These are phyloP conservation scores for Drosophila lowei DNA, from an alignment of 1,140 invertebrate genomes.

Conservation along the genomic window DNA sequence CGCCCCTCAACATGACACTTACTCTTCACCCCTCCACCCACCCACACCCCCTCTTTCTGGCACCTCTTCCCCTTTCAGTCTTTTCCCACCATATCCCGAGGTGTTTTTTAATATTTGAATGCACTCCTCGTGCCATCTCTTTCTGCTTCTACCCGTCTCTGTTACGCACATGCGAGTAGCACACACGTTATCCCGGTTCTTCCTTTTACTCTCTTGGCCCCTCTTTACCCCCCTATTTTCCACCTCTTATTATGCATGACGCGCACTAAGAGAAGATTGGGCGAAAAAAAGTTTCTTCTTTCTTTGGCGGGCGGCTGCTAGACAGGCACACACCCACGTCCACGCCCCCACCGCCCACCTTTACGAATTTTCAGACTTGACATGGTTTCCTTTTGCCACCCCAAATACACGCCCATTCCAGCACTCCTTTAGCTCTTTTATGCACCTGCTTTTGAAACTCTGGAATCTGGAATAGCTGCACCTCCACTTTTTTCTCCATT, in stretches of 20 bases:
- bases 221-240: conserved; percentile 24
- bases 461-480: conserved; percentile 23
- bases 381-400: conserved; percentile 62
- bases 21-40: no score
- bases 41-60: neutral
- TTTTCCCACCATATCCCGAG: conserved; percentile 35
- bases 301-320: conserved; percentile 45
- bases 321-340: conserved; percentile 20
- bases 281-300: conserved; percentile 59
- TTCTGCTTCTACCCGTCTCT: neutral
- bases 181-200: neutral
- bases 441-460: neutral
- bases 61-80: neutral
- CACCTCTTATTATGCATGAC: conserved; percentile 56
- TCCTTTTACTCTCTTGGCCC: conserved; percentile 16
- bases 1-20: conserved; percentile 4
- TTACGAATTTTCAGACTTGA: conserved; percentile 70
- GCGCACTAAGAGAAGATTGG: conserved; percentile 40
- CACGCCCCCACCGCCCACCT: conserved; percentile 34
- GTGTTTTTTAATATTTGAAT: conserved; percentile 71
- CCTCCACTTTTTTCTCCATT: neutral
- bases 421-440: conserved; percentile 3
- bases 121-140: conserved; percentile 38
- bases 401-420: neutral
- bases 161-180: conserved; percentile 28